phyloP scores from a whole-genome alignment of 2,888 invertebrate species.

The Antitype chi region DNA sequence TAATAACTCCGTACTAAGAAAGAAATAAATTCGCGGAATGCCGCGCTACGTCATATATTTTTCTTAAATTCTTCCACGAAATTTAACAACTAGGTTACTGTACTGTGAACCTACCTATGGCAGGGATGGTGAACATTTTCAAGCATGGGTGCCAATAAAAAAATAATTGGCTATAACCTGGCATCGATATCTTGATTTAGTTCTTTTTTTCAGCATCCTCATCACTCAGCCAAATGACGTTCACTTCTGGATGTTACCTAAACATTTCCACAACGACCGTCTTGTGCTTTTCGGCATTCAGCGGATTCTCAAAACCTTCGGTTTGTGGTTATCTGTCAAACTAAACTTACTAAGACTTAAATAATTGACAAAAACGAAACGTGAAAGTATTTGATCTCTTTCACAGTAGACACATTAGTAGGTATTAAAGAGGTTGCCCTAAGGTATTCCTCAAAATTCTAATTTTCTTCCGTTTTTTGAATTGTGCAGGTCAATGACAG shows the following conservation, averaged over 20 bases:
- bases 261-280: not conserved
- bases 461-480: too few relatives aligned
- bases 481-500: too few relatives aligned
- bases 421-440: too few relatives aligned
- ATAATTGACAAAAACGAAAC: too few relatives aligned
- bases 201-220: not conserved
- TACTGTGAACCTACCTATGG: slow-evolving; percentile 36
- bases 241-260: not conserved
- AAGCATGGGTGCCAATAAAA: not conserved
- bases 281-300: not conserved
- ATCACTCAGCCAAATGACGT: not conserved
- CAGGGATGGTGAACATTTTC: slow-evolving; percentile 16
- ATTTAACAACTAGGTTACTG: slow-evolving; percentile 64
- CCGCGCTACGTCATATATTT: slow-evolving; percentile 59
- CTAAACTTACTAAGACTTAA: not conserved
- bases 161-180: not conserved
- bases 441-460: too few relatives aligned
- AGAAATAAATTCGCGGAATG: slow-evolving; percentile 54
- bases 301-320: not conserved
- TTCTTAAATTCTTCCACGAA: slow-evolving; percentile 64
- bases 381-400: too few relatives aligned
- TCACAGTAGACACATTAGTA: not conserved
- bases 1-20: slow-evolving; percentile 52
- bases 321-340: not conserved
- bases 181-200: not conserved